A percentile compares a stretch with the other conserved stretches of the same genome.
Conservation (phyloP, 1,140 invertebrate species). For the Schlechtendalia chinensis region DNA sequence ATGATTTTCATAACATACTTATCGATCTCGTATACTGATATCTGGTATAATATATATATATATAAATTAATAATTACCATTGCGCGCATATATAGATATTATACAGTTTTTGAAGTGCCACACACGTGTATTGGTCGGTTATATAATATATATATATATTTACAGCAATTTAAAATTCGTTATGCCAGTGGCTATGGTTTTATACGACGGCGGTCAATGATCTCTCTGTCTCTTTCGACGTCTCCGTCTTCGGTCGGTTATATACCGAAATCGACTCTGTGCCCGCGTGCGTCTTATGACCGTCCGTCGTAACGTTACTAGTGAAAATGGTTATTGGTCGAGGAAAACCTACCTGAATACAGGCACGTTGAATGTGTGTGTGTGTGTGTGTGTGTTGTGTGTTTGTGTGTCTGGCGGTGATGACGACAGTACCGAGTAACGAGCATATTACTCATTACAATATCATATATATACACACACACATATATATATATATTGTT, state of each 20-base stretch:
- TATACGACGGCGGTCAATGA: slow-evolving; percentile 33
- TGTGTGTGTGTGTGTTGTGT: too few species aligned
- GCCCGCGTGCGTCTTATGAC: not conserved
- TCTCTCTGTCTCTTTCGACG: slow-evolving; percentile 13
- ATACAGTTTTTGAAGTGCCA: not conserved
- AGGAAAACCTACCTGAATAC: slow-evolving; percentile 14
- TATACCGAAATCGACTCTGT: not conserved
- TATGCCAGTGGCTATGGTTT: slow-evolving; percentile 17
- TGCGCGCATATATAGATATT: not conserved
- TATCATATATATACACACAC: not conserved
- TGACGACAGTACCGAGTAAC: slow-evolving; percentile 2
- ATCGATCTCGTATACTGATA: too few species aligned
- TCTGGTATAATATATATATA: not conserved
- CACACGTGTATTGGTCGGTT: not conserved
- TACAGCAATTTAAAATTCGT: slow-evolving; percentile 47
- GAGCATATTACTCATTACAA: not conserved
- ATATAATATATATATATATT: not conserved
- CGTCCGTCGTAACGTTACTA: not conserved
- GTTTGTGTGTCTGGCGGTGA: slow-evolving; percentile 2
- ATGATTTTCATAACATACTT: too few species aligned
- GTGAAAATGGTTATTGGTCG: slow-evolving; percentile 25
- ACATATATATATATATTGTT: not conserved
- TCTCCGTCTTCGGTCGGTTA: not conserved
- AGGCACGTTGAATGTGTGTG: too few species aligned
- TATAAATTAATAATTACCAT: slow-evolving; percentile 14